phyloP scores from a whole-genome alignment of 2,888 invertebrate species.

The Eupelmus urozonus region DNA sequence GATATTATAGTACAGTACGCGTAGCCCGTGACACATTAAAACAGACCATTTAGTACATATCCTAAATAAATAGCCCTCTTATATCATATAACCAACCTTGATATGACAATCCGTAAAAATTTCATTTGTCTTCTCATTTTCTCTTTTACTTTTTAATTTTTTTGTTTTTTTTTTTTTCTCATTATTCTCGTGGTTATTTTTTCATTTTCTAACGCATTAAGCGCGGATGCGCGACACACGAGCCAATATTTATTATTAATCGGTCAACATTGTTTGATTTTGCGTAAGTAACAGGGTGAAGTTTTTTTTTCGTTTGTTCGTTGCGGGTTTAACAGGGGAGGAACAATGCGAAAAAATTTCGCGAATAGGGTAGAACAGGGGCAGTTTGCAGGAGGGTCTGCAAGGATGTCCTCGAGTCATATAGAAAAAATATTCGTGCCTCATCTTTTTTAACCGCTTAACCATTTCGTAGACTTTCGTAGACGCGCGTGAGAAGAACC shows the following conservation, averaged over 20 bases:
- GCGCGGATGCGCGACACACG: slow-evolving; percentile 58
- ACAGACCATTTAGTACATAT: slow-evolving; percentile 76
- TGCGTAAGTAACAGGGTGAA: slow-evolving; percentile 69
- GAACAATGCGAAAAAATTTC: slow-evolving; percentile 28
- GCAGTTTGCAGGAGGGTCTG: slow-evolving; percentile 4
- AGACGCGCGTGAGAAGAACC: neutral
- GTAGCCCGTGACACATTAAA: slow-evolving; percentile 78
- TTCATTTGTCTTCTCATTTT: slow-evolving; percentile 8
- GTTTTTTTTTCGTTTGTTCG: slow-evolving; percentile 49
- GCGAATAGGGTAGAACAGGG: slow-evolving; percentile 9
- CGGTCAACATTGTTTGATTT: slow-evolving; percentile 70
- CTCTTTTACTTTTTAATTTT: slow-evolving; percentile 1
- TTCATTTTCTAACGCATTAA: neutral
- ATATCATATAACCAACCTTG: slow-evolving; percentile 75
- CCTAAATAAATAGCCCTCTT: slow-evolving; percentile 77
- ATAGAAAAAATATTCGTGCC: slow-evolving; percentile 52
- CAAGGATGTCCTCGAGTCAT: slow-evolving; percentile 23
- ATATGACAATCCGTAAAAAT: slow-evolving; percentile 74
- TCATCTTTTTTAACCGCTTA: neutral
- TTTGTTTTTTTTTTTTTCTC: slow-evolving; percentile 10
- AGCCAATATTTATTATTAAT: slow-evolving; percentile 64
- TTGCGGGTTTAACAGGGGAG: neutral
- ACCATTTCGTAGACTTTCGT: neutral
- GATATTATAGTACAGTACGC: slow-evolving; percentile 77
- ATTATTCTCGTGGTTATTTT: neutral